phyloP scores from a whole-genome alignment of 1,140 invertebrate species.

The Cotesia vestalis region DNA sequence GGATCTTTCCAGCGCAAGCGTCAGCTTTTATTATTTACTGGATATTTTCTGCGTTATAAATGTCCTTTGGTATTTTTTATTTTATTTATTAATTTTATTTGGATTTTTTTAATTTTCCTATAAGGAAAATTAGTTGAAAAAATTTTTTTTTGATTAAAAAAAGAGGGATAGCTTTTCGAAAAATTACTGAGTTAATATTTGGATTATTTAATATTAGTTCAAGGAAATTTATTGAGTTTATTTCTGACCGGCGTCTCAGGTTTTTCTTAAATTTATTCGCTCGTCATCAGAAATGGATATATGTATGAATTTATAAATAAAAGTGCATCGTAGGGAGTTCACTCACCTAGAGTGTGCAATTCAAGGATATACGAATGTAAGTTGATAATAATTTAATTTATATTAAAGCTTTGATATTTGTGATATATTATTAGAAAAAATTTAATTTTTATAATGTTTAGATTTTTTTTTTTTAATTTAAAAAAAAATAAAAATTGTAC shows the following conservation, averaged over 20 bases:
- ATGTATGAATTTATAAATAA: neutral
- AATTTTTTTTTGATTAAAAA: neutral
- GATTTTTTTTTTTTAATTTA: too few species aligned
- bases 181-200: too few species aligned
- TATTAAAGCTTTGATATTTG: too few species aligned
- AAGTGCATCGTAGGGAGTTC: neutral
- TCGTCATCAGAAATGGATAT: neutral
- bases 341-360: neutral
- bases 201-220: too few species aligned
- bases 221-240: too few species aligned
- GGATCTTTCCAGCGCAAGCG: slow-evolving; percentile 50
- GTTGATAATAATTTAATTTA: too few species aligned
- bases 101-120: neutral
- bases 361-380: too few species aligned
- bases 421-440: too few species aligned
- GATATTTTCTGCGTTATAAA: neutral
- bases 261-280: neutral
- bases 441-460: too few species aligned
- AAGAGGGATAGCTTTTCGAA: too few species aligned
- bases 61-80: neutral
- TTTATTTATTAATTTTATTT: neutral
- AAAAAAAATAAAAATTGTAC: too few species aligned
- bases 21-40: slow-evolving; percentile 47
- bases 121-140: neutral
- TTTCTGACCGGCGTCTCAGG: too few species aligned